These are phyloP conservation scores for Danaus melanippus DNA, from an alignment of 1,140 invertebrate genomes.

Conservation along the genomic window DNA sequence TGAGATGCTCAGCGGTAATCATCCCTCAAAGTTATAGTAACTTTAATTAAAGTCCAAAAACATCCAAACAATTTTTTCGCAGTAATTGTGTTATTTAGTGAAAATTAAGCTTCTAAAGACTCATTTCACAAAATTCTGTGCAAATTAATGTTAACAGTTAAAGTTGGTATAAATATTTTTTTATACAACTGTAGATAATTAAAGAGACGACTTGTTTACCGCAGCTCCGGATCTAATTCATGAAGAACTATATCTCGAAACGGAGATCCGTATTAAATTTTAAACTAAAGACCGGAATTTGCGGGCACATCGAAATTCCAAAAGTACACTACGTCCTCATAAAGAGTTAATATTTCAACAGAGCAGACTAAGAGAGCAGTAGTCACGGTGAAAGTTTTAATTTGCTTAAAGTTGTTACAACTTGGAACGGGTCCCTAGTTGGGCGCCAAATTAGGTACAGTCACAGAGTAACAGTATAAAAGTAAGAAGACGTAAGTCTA, in stretches of 20 bases:
- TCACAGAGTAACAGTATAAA: conserved; percentile 43
- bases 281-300: conserved; percentile 54
- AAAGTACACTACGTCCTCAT: conserved; percentile 60
- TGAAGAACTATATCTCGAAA: conserved; percentile 32
- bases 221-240: conserved; percentile 14
- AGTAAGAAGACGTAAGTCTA: conserved; percentile 42
- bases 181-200: not conserved
- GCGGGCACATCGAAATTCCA: conserved; percentile 46
- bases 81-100: too few relatives aligned
- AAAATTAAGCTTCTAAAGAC: too few relatives aligned
- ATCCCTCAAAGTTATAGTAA: too few relatives aligned
- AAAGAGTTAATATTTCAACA: conserved; percentile 70
- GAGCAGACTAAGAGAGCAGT: conserved; percentile 60
- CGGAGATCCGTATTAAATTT: conserved; percentile 55
- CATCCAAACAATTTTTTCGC: too few relatives aligned
- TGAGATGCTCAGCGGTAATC: too few relatives aligned
- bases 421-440: conserved; percentile 64
- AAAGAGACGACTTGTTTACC: too few relatives aligned
- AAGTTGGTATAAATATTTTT: not conserved
- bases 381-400: conserved; percentile 65
- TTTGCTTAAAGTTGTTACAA: conserved; percentile 70
- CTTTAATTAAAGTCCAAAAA: too few relatives aligned
- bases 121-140: too few relatives aligned
- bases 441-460: conserved; percentile 65
- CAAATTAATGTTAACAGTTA: too few relatives aligned